These are phyloP conservation scores for Cheumatopsyche charites DNA, from an alignment of 1,140 invertebrate genomes.

Conservation along the genomic window DNA sequence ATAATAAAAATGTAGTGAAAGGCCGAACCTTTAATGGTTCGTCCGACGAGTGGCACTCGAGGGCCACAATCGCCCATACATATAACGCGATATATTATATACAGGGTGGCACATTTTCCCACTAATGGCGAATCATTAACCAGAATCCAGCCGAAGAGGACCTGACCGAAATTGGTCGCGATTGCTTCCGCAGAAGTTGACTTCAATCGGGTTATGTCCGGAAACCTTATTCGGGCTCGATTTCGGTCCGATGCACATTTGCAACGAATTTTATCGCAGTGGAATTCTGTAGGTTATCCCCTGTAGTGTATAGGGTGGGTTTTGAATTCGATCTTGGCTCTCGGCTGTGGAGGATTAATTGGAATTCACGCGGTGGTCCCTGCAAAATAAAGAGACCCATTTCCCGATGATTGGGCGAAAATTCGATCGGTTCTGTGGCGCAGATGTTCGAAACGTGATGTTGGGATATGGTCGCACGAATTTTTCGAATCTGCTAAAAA, in stretches of 20 bases:
- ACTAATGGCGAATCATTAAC: slow-evolving; percentile 18
- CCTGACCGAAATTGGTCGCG: slow-evolving; percentile 14
- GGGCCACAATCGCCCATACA: background rate
- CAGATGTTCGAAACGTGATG: no score
- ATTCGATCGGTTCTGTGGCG: background rate
- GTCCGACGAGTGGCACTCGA: background rate
- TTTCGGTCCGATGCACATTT: background rate
- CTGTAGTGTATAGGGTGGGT: background rate
- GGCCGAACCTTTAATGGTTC: slow-evolving; percentile 17
- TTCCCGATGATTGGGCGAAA: background rate
- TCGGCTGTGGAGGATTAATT: background rate
- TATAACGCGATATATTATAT: no score
- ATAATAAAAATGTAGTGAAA: background rate
- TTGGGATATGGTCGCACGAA: no score
- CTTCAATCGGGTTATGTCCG: background rate
- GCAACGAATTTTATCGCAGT: background rate
- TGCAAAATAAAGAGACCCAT: slow-evolving; percentile 6
- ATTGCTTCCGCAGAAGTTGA: background rate
- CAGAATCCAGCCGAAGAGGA: background rate
- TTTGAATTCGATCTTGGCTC: background rate
- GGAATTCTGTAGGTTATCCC: background rate
- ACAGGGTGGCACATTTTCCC: slow-evolving; percentile 1
- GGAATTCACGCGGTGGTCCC: background rate
- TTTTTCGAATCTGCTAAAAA: no score
- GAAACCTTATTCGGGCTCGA: no score